Evolutionary conservation across 2,797 vertebrate species (phyloP), one percentile per base, ranked within the genome.

Genomic region (Chaetophractus vellerosus): DNA sequence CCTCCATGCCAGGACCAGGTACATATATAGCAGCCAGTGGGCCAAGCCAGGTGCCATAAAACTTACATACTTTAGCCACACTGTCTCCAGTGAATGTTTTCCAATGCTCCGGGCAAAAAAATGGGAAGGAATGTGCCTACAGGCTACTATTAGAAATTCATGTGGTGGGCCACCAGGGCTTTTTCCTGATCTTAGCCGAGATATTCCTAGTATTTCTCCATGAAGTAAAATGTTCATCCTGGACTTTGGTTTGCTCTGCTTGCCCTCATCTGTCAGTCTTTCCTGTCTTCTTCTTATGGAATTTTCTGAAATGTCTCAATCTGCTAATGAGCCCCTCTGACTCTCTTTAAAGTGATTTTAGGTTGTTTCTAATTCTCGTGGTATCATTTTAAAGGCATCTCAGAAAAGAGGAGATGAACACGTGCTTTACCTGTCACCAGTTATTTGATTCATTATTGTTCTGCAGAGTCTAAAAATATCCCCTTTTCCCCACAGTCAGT

Each of bases 311-410:
- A 63, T 75, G 24, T 88, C 45, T 87, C 50, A 4, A 31, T 88
- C 36, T 94, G 38, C n/a, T 85, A 28, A 61, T 36, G 11, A 2
- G 1, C 10, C 1, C 16, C 24, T 66, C 31, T n/a, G 36, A 75
- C 63, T 72, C 33, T 74, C n/a, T 75, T 75, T 48, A 45, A 36
- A 63, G 7, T 89, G 19, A 59, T 82, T 87, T 96, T 83, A 75
- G 79, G 24, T 71, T 69, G 38, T 95, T 95, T 93, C 59, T 66
- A 48, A 63, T 90, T 68, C 23, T 74, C 57, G 72, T 86, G 52
- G 24, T 83, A 2, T 74, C 16, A 66, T 57, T 93, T 93, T 85
- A 76, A 93, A 93, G 45, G 38, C 61, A 88, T 84, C 55, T 83
- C 18, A 83, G 92, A 36, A 86, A 78, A 74, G 68, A 81, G 23